These are phyloP conservation scores for Metallyticus violacea DNA, from an alignment of 2,888 invertebrate species.

Conservation along the genomic window DNA sequence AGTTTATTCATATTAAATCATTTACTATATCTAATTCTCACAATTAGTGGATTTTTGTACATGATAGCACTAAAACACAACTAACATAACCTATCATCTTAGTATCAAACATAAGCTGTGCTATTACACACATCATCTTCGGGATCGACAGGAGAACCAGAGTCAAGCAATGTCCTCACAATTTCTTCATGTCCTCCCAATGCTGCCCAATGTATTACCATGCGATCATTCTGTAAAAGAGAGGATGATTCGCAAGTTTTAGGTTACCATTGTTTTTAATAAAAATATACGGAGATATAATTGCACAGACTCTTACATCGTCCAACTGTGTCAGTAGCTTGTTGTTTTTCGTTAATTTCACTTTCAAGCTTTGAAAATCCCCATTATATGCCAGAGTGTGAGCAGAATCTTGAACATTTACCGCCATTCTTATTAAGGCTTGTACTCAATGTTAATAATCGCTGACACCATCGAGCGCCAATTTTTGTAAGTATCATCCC, in stretches of 20 bases:
- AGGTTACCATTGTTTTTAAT: background rate
- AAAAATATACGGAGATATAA: slow-evolving; percentile 21
- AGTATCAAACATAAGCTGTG: background rate
- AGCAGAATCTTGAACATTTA: slow-evolving; percentile 40
- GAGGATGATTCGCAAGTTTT: slow-evolving; percentile 1
- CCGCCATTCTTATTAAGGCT: too few species aligned
- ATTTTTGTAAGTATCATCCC: too few species aligned
- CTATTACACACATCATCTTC: slow-evolving; percentile 62
- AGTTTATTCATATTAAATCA: background rate
- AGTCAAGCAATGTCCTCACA: slow-evolving; percentile 64
- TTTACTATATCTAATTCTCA: too few species aligned
- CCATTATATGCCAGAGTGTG: slow-evolving; percentile 72
- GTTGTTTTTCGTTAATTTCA: slow-evolving; percentile 57
- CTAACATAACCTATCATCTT: too few species aligned
- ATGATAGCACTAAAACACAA: background rate
- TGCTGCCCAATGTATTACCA: slow-evolving; percentile 77
- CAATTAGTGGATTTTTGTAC: too few species aligned
- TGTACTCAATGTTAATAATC: too few species aligned
- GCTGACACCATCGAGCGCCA: too few species aligned
- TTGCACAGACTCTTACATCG: slow-evolving; percentile 47
- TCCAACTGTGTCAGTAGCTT: slow-evolving; percentile 51
- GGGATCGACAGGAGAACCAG: slow-evolving; percentile 65
- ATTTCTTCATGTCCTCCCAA: slow-evolving; percentile 73
- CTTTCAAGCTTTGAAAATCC: slow-evolving; percentile 63
- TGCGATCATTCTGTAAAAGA: slow-evolving; percentile 62